phyloP scores from a whole-genome alignment of 2,888 invertebrate genomes.

The Athalia rosae region DNA sequence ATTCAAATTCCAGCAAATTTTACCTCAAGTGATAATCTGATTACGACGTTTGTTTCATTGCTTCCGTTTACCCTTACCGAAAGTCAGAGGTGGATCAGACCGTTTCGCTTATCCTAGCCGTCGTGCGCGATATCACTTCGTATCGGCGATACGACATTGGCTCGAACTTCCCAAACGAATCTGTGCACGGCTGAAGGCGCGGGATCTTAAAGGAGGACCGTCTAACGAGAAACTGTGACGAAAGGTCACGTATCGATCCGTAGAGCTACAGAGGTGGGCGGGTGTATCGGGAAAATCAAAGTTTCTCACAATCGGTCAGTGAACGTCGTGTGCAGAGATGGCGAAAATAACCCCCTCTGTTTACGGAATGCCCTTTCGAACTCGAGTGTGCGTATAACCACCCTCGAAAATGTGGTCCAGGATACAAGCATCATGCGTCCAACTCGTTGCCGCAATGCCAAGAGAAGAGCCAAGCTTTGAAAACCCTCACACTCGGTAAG shows the following conservation, averaged over 20 bases:
- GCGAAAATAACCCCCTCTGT: slow-evolving; percentile 1
- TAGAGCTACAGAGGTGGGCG: neutral
- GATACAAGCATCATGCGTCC: neutral
- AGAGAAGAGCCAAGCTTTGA: neutral
- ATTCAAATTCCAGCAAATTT: too few species aligned
- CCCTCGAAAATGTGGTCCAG: neutral
- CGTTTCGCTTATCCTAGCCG: too few species aligned
- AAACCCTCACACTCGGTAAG: too few species aligned
- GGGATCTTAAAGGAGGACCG: neutral
- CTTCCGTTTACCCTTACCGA: too few species aligned
- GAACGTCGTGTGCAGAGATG: slow-evolving; percentile 17
- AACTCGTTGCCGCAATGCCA: neutral
- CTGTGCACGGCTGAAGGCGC: neutral
- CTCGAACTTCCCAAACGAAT: neutral
- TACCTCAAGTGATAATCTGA: too few species aligned
- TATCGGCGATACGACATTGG: neutral
- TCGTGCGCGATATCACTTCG: too few species aligned
- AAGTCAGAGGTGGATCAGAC: too few species aligned
- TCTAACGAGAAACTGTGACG: slow-evolving; percentile 1
- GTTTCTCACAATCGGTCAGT: neutral
- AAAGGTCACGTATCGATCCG: slow-evolving; percentile 27
- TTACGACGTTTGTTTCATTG: too few species aligned
- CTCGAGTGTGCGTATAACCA: neutral
- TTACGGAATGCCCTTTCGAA: neutral
- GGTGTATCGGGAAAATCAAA: slow-evolving; percentile 25